These are phyloP conservation scores for Aspidoscelis tigris DNA, from an alignment of 2,113 vertebrate species.

Conservation along the genomic window DNA sequence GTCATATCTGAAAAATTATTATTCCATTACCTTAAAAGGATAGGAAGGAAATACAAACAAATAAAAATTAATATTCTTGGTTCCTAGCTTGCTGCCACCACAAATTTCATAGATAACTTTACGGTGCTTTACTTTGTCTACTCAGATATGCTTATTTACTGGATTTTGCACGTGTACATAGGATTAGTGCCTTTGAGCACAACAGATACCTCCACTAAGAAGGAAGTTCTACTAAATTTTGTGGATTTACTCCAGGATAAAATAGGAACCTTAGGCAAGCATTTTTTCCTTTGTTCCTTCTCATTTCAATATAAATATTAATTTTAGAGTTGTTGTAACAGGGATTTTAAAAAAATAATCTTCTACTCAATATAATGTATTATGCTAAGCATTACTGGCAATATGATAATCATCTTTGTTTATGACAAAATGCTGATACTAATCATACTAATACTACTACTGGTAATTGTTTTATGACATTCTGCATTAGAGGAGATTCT, in stretches of 20 bases:
- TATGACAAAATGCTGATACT: not conserved
- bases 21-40: too few relatives aligned
- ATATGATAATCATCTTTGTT: not conserved
- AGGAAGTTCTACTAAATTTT: not conserved
- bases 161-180: not conserved
- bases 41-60: too few relatives aligned
- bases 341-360: not conserved
- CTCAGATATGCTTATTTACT: not conserved
- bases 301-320: not conserved
- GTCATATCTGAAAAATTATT: too few relatives aligned
- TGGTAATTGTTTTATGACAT: not conserved
- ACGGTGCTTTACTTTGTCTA: not conserved
- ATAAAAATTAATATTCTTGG: not conserved
- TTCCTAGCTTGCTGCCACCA: not conserved
- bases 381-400: slow-evolving; percentile 1
- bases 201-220: not conserved
- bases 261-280: not conserved
- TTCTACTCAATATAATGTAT: not conserved
- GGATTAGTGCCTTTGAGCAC: not conserved
- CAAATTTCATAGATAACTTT: not conserved
- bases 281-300: not conserved
- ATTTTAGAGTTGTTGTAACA: not conserved
- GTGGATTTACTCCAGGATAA: not conserved
- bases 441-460: not conserved
- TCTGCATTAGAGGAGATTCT: not conserved